Evolutionary conservation across 2,113 vertebrate genomes (phyloP).

Genomic region (Athene cunicularia): DNA sequence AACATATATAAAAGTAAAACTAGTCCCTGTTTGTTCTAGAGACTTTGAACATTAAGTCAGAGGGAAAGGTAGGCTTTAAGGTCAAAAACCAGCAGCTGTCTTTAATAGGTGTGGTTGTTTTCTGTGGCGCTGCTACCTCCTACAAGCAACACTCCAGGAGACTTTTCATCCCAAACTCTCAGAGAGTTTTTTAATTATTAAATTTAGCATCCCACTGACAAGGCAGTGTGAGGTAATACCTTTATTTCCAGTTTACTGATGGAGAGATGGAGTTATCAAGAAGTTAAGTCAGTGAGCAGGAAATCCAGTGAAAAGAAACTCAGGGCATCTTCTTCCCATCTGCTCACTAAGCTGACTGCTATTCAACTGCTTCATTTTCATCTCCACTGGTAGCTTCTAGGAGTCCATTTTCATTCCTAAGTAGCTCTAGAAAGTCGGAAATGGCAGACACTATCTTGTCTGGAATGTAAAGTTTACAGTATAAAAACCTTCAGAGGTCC

Average conservation of each 20-base stretch:
- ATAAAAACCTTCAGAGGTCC: not conserved
- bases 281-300: not conserved
- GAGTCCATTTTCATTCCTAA: not conserved
- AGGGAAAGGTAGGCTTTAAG: not conserved
- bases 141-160: not conserved
- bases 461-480: not conserved
- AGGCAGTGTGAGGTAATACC: not conserved
- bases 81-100: not conserved
- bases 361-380: not conserved
- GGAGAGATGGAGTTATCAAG: not conserved
- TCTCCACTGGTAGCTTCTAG: not conserved
- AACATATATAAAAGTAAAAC: not conserved
- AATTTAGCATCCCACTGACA: conserved; percentile 31
- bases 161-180: not conserved
- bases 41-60: not conserved
- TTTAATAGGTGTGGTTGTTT: not conserved
- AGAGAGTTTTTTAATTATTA: conserved; percentile 22
- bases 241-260: conserved; percentile 1
- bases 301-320: not conserved
- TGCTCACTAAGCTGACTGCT: not conserved
- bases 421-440: not conserved
- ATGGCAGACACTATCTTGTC: not conserved
- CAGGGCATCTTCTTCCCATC: not conserved
- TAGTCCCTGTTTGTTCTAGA: not conserved
- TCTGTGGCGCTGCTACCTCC: not conserved